phyloP scores from a whole-genome alignment of 1,140 invertebrate genomes.

The Scaptomyza montana region DNA sequence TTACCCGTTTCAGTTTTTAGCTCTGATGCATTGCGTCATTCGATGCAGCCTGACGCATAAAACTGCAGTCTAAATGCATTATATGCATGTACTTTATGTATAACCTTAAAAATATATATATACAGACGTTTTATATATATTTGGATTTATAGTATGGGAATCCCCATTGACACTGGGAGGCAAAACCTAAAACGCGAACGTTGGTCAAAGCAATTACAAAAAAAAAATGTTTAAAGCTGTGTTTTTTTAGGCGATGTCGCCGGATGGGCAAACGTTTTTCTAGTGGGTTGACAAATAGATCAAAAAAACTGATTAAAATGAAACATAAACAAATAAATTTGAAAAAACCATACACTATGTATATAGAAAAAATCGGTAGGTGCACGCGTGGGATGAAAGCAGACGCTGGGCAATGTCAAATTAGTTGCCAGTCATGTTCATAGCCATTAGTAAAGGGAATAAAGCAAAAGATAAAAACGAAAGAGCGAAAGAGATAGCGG shows the following conservation, averaged over 20 bases:
- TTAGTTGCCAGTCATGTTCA: slow-evolving; percentile 62
- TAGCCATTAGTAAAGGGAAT: slow-evolving; percentile 37
- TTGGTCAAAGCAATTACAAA: slow-evolving; percentile 79
- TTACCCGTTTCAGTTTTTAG: slow-evolving; percentile 25
- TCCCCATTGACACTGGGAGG: slow-evolving; percentile 20
- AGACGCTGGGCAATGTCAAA: slow-evolving; percentile 53
- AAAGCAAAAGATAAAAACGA: neutral
- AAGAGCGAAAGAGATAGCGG: neutral
- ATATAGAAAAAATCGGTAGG: slow-evolving; percentile 40
- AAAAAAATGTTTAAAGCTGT: slow-evolving; percentile 48
- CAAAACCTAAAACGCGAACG: slow-evolving; percentile 29
- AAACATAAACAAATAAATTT: slow-evolving; percentile 24
- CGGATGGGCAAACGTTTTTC: slow-evolving; percentile 34
- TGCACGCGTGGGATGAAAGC: slow-evolving; percentile 1
- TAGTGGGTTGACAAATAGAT: slow-evolving; percentile 24
- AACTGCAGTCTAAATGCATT: slow-evolving; percentile 68
- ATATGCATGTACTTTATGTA: slow-evolving; percentile 43
- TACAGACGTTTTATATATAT: slow-evolving; percentile 13
- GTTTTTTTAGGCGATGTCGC: slow-evolving; percentile 36
- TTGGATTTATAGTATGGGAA: slow-evolving; percentile 13
- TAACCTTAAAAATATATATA: slow-evolving; percentile 42
- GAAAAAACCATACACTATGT: slow-evolving; percentile 27
- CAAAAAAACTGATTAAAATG: slow-evolving; percentile 11
- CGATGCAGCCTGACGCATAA: slow-evolving; percentile 4
- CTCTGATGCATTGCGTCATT: slow-evolving; percentile 44